phyloP scores from a whole-genome alignment of 2,888 invertebrate species.

The Anagyrus pseudococci region DNA sequence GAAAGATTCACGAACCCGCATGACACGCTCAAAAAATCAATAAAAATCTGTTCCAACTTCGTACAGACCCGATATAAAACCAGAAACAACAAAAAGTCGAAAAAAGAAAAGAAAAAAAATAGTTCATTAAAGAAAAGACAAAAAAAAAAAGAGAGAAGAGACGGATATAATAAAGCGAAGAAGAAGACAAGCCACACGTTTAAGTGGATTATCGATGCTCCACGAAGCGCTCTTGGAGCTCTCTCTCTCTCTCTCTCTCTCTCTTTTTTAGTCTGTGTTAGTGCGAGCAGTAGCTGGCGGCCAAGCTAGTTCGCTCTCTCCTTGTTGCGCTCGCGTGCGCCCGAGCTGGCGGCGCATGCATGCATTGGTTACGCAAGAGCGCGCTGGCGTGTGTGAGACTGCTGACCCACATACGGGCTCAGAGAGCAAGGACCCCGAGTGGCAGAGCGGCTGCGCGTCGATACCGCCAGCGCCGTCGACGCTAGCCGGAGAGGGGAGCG shows the following conservation, averaged over 20 bases:
- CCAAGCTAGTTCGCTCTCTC: no score
- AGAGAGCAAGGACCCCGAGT: constrained; percentile 60
- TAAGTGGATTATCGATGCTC: constrained; percentile 6
- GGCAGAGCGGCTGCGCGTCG: constrained; percentile 7
- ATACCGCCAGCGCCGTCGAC: neutral
- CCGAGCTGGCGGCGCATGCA: constrained; percentile 40
- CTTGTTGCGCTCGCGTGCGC: neutral
- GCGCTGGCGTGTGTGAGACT: constrained; percentile 59
- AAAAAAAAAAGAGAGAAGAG: neutral
- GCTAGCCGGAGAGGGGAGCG: neutral
- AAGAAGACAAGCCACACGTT: neutral
- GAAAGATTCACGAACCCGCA: no score
- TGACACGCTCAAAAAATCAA: no score
- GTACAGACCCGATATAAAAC: neutral
- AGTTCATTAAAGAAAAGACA: neutral
- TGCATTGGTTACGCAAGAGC: constrained; percentile 61
- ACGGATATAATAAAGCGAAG: neutral
- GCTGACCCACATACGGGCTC: constrained; percentile 61
- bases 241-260: neutral
- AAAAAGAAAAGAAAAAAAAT: no score
- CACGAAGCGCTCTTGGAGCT: neutral
- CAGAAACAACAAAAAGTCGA: no score
- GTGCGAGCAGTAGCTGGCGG: no score
- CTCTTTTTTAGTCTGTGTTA: no score
- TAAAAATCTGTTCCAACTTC: no score